Evolutionary conservation across 2,797 vertebrate genomes (phyloP).

Genomic region (Taenioides sp.): DNA sequence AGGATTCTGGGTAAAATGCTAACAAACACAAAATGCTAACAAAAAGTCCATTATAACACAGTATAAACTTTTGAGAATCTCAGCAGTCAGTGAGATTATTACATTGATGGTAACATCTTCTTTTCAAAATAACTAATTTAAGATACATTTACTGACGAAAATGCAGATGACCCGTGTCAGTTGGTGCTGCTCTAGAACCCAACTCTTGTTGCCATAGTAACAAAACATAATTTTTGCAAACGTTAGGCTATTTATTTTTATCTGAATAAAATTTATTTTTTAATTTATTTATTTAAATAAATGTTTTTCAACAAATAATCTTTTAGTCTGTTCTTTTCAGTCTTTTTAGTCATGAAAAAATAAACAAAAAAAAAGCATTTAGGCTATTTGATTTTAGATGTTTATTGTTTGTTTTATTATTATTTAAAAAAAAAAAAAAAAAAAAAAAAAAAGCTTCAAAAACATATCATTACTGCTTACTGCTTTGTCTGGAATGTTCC

Average conservation of each 20-base stretch:
- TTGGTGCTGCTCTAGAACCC: neutral
- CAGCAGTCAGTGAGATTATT: neutral
- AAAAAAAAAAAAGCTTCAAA: too few relatives aligned
- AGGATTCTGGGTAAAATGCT: neutral
- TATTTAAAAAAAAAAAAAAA: too few relatives aligned
- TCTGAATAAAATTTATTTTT: neutral
- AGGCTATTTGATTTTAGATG: too few relatives aligned
- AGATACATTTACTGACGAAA: neutral
- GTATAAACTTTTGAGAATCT: neutral
- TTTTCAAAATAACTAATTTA: too few relatives aligned
- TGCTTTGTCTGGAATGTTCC: too few relatives aligned
- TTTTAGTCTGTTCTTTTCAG: neutral
- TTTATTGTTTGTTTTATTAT: too few relatives aligned
- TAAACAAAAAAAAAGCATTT: too few relatives aligned
- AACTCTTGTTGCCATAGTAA: conserved; percentile 6
- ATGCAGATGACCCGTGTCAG: neutral
- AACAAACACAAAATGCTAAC: neutral
- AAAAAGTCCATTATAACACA: neutral
- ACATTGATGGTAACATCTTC: neutral
- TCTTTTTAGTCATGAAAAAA: too few relatives aligned
- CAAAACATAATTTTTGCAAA: neutral
- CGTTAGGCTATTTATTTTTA: neutral
- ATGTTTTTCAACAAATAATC: too few relatives aligned
- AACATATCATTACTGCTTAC: too few relatives aligned
- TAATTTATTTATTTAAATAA: neutral